Conservation (phyloP, 2,888 invertebrate genomes). For the Pherbina coryleti region DNA sequence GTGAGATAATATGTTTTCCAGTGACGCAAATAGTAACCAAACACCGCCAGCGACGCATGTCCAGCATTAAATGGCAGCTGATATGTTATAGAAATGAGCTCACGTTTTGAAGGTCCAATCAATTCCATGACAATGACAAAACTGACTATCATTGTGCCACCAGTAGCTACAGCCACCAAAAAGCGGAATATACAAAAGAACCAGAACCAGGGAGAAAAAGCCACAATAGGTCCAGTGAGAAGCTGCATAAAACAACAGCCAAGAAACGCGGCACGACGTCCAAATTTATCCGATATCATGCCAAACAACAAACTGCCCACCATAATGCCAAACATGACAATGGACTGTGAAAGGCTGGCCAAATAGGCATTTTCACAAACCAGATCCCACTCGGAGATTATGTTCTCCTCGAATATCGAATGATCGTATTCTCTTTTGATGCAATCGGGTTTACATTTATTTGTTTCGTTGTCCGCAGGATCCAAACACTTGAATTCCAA, state of each 20-base stretch:
- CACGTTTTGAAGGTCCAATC: constrained; percentile 74
- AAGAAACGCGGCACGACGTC: constrained; percentile 81
- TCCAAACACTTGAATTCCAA: constrained; percentile 73
- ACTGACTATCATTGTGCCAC: constrained; percentile 85
- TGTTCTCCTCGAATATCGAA: constrained; percentile 78
- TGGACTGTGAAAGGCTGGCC: constrained; percentile 81
- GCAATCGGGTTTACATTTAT: constrained; percentile 73
- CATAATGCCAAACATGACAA: constrained; percentile 84
- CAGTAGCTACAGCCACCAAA: constrained; percentile 81
- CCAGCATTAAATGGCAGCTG: constrained; percentile 81
- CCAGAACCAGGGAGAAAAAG: constrained; percentile 77
- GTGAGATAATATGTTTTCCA: constrained; percentile 78
- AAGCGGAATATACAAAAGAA: constrained; percentile 78
- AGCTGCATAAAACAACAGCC: constrained; percentile 81
- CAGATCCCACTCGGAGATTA: constrained; percentile 82
- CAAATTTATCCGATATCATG: constrained; percentile 83
- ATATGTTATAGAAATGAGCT: constrained; percentile 72
- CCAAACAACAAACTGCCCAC: constrained; percentile 83
- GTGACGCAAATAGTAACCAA: constrained; percentile 76
- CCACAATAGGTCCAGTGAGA: constrained; percentile 78
- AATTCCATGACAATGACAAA: constrained; percentile 80
- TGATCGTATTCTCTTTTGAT: constrained; percentile 73
- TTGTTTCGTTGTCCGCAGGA: constrained; percentile 58
- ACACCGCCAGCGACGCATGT: constrained; percentile 75
- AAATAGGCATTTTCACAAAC: constrained; percentile 73